A percentile compares a stretch with the other conserved stretches of the same genome.
Conservation (phyloP, 1,140 invertebrate species). For the Pteromalus puparum region DNA sequence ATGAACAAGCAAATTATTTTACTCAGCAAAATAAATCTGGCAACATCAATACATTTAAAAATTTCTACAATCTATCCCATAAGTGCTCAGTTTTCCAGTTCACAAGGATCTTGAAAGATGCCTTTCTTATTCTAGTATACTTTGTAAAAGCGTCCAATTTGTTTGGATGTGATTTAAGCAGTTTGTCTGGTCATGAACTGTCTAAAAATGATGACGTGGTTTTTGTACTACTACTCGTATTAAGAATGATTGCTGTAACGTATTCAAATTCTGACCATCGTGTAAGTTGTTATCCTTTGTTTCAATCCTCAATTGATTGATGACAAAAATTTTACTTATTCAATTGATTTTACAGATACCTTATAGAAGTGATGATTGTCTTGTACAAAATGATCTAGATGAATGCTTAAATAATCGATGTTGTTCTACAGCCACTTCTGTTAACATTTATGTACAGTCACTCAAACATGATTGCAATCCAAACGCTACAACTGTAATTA, state of each 20-base stretch:
- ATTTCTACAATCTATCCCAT: background rate
- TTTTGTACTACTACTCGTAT: too few species aligned
- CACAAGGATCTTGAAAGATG: too few species aligned
- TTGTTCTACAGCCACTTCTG: conserved; percentile 75
- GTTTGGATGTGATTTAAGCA: background rate
- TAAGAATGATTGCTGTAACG: too few species aligned
- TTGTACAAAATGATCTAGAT: background rate
- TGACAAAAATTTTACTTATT: too few species aligned
- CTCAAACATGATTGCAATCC: conserved; percentile 94
- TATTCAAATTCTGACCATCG: too few species aligned
- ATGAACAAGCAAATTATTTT: background rate
- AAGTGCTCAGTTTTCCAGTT: too few species aligned
- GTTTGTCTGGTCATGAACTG: background rate
- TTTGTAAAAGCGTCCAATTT: background rate
- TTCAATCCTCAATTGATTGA: too few species aligned
- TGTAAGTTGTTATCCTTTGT: too few species aligned
- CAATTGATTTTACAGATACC: too few species aligned
- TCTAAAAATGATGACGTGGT: background rate
- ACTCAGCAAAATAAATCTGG: background rate
- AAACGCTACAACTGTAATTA: conserved; percentile 82
- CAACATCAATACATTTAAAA: background rate
- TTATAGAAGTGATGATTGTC: too few species aligned
- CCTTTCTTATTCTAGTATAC: too few species aligned
- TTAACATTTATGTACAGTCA: conserved; percentile 80
- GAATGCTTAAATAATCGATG: background rate